Conservation (phyloP, 2,888 invertebrate species). For the Meliscaeva auricollis region DNA sequence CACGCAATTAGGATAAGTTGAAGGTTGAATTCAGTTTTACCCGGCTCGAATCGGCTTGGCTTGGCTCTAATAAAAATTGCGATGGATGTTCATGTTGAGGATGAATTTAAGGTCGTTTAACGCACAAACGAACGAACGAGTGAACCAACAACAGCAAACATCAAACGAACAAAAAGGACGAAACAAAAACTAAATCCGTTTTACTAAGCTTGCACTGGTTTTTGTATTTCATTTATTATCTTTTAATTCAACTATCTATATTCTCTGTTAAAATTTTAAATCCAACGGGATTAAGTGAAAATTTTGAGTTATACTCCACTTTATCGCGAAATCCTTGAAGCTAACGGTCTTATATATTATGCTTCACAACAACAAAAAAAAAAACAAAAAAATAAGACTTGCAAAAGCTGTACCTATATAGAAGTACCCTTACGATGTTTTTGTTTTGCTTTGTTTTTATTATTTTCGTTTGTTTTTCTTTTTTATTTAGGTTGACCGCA, state of each 20-base stretch:
- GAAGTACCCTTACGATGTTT: background rate
- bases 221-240: conserved; percentile 52
- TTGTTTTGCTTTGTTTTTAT: conserved; percentile 2
- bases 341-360: conserved; percentile 16
- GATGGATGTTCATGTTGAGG: conserved; percentile 6
- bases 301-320: conserved; percentile 37
- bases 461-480: background rate
- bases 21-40: conserved; percentile 35
- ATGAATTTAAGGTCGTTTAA: conserved; percentile 45
- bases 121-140: conserved; percentile 15
- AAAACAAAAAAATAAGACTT: background rate
- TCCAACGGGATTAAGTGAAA: conserved; percentile 50
- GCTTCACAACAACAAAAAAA: conserved; percentile 8
- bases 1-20: conserved; percentile 63
- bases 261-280: conserved; percentile 23
- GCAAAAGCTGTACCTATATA: background rate
- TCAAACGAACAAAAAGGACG: background rate
- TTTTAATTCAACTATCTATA: conserved; percentile 3
- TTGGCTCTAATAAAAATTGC: background rate
- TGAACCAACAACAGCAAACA: too few relatives aligned
- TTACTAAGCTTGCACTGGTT: conserved; percentile 55
- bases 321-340: conserved; percentile 52
- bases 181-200: conserved; percentile 36
- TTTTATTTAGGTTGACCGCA: conserved; percentile 12
- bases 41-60: background rate